Conservation (phyloP, 1,140 invertebrate genomes). For the Macrobrachium nipponense region DNA sequence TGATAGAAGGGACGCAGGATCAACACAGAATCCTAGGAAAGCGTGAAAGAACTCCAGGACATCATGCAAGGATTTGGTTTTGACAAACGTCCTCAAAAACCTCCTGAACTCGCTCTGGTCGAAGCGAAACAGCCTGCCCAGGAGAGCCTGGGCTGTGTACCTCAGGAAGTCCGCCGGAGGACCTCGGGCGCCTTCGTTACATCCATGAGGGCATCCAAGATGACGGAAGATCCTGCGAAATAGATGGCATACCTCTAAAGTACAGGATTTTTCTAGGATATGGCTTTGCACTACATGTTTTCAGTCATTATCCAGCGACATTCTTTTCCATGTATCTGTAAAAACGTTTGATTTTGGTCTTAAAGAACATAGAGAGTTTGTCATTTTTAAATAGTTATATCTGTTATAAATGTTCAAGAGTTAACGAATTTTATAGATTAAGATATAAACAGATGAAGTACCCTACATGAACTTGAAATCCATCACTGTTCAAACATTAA, state of each 20-base stretch:
- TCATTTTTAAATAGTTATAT: no score
- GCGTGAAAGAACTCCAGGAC: conserved; percentile 95
- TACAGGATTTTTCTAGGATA: not conserved
- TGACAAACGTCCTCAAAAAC: conserved; percentile 84
- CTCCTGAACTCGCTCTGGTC: conserved; percentile 72
- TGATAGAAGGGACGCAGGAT: conserved; percentile 78
- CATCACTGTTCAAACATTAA: no score
- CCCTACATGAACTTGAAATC: no score
- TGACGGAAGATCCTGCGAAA: conserved; percentile 82
- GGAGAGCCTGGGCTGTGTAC: conserved; percentile 86
- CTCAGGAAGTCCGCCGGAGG: conserved; percentile 90
- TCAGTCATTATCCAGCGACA: no score
- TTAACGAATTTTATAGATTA: no score
- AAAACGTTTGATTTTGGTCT: no score
- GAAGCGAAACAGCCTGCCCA: conserved; percentile 75
- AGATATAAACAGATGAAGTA: no score
- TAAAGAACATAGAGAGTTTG: no score
- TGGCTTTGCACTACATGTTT: no score
- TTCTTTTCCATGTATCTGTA: no score
- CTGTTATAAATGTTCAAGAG: no score
- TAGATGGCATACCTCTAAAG: not conserved
- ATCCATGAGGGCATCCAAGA: conserved; percentile 93
- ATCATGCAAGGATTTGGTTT: conserved; percentile 80
- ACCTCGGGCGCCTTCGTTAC: conserved; percentile 84
- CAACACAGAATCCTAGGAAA: conserved; percentile 94